Percentiles rank a stretch among this genome's conserved stretches.
Evolutionary conservation across 92 coral and sea anemone genomes (phyloP).

Genomic region (Epizoanthus rinbou): DNA sequence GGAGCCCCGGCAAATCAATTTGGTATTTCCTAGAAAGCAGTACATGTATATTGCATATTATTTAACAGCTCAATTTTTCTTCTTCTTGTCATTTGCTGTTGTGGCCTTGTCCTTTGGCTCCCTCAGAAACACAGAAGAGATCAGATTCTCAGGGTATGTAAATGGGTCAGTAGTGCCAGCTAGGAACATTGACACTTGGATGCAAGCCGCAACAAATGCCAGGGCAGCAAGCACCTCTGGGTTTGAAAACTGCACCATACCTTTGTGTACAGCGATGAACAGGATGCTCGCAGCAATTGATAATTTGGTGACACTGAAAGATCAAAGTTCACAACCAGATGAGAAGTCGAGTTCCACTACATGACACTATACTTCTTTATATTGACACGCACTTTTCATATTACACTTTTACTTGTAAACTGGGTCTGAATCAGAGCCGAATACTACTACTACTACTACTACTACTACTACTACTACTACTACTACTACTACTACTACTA

Average conservation of each 20-base stretch:
- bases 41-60: no score
- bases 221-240: constrained; percentile 62
- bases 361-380: not conserved
- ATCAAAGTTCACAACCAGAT: not conserved
- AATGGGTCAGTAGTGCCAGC: constrained; percentile 71
- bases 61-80: constrained; percentile 33
- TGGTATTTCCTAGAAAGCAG: no score
- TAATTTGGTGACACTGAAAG: constrained; percentile 74
- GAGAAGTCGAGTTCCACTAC: not conserved
- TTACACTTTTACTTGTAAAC: no score
- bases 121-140: constrained; percentile 74
- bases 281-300: constrained; percentile 65
- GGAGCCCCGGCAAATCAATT: no score
- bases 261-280: constrained; percentile 58
- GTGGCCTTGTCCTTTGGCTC: constrained; percentile 56
- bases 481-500: no score
- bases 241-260: constrained; percentile 48
- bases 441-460: no score
- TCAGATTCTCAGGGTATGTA: constrained; percentile 58
- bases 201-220: constrained; percentile 53
- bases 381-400: no score
- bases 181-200: constrained; percentile 65
- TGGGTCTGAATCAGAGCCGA: no score
- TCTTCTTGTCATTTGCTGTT: constrained; percentile 62
- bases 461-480: no score